Percentiles rank a stretch among this genome's conserved stretches.
Evolutionary conservation across 2,797 vertebrate species (phyloP).

Genomic region (Acipenser transmontanus): DNA sequence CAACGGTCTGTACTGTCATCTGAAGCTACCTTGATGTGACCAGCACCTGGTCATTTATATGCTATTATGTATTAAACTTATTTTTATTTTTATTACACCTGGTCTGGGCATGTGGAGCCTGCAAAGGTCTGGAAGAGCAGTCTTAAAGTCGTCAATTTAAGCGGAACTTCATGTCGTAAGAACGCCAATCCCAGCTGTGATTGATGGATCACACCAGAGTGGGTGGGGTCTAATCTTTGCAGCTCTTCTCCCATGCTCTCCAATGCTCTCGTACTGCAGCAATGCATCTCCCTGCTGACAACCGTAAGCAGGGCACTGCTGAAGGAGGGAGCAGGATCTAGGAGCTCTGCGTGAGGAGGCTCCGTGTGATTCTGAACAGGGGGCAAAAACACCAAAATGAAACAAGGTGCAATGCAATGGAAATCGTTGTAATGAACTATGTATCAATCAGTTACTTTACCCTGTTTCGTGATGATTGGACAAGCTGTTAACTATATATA

Average conservation of each 20-base stretch:
- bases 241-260: constrained; percentile 36
- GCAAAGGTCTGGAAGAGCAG: constrained; percentile 46
- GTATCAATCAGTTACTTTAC: too few species aligned
- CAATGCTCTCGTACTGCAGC: constrained; percentile 29
- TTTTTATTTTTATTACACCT: constrained; percentile 31
- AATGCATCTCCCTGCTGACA: constrained; percentile 28
- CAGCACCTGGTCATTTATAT: background rate
- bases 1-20: too few species aligned
- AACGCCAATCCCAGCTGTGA: constrained; percentile 40
- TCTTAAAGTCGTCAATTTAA: constrained; percentile 44
- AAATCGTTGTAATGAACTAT: too few species aligned
- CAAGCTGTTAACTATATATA: too few species aligned
- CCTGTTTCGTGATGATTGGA: too few species aligned
- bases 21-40: too few species aligned
- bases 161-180: constrained; percentile 42
- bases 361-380: too few species aligned
- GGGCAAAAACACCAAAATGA: too few species aligned
- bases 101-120: constrained; percentile 22
- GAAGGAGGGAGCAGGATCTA: constrained; percentile 29
- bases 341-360: background rate
- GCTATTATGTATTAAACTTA: background rate
- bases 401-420: too few species aligned
- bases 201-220: constrained; percentile 35
- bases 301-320: background rate
- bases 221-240: constrained; percentile 22